phyloP scores from a whole-genome alignment of 2,888 invertebrate genomes.

The Eudemis profundana region DNA sequence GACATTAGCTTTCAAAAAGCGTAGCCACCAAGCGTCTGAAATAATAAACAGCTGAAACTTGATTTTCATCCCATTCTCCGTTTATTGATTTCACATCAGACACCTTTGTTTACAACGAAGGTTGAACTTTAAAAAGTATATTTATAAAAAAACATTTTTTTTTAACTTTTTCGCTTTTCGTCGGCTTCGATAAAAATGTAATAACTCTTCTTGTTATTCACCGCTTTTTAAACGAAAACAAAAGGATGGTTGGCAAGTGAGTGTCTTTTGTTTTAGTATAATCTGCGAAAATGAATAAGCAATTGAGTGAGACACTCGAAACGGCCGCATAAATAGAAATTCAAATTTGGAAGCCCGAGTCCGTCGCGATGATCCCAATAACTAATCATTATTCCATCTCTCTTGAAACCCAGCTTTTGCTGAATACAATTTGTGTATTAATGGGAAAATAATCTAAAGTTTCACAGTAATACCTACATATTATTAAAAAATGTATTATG shows the following conservation, averaged over 20 bases:
- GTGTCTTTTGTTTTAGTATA: constrained; percentile 44
- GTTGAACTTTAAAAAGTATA: background rate
- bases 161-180: background rate
- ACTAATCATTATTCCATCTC: constrained; percentile 46
- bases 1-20: constrained; percentile 14
- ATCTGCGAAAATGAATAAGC: constrained; percentile 42
- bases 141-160: background rate
- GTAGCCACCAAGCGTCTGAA: constrained; percentile 46
- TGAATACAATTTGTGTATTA: constrained; percentile 20
- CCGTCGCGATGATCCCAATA: constrained; percentile 46
- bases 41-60: constrained; percentile 51
- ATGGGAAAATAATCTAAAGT: background rate
- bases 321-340: constrained; percentile 45
- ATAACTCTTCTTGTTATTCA: constrained; percentile 22
- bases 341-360: constrained; percentile 46
- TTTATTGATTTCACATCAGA: constrained; percentile 48
- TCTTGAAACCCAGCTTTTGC: constrained; percentile 29
- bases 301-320: constrained; percentile 42
- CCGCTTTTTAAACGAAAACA: constrained; percentile 25
- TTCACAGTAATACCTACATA: background rate
- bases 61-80: constrained; percentile 47
- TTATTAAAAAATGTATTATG: too few relatives aligned
- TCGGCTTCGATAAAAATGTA: constrained; percentile 2
- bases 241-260: constrained; percentile 28
- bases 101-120: constrained; percentile 21